Percentiles rank a stretch among this genome's conserved stretches.
phyloP scores from a whole-genome alignment of 2,888 invertebrate genomes.

The Cheilosia pagana region DNA sequence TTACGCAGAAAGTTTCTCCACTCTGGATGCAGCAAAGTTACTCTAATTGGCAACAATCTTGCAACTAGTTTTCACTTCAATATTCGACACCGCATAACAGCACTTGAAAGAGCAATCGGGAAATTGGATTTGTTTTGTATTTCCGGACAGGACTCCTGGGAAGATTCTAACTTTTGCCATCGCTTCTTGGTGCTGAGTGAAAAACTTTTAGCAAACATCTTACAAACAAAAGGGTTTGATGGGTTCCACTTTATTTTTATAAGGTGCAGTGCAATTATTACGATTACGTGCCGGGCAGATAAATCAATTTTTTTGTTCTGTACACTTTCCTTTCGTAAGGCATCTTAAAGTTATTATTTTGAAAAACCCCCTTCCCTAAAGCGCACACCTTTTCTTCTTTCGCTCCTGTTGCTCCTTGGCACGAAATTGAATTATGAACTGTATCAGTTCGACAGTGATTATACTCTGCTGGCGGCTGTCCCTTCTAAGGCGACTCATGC shows the following conservation, averaged over 20 bases:
- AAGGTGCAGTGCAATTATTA: slow-evolving; percentile 24
- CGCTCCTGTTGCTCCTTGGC: slow-evolving; percentile 81
- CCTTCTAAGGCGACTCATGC: slow-evolving; percentile 81
- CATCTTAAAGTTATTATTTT: slow-evolving; percentile 48
- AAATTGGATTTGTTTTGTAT: slow-evolving; percentile 55
- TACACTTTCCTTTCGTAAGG: slow-evolving; percentile 76
- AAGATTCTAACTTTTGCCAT: slow-evolving; percentile 39
- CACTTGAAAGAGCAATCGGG: slow-evolving; percentile 51
- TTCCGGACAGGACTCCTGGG: background rate
- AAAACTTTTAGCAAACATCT: slow-evolving; percentile 48
- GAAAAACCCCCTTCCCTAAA: slow-evolving; percentile 24
- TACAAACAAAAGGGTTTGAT: slow-evolving; percentile 15
- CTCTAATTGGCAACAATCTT: slow-evolving; percentile 44
- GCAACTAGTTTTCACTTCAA: slow-evolving; percentile 27
- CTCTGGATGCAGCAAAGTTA: slow-evolving; percentile 22
- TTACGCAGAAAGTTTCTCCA: slow-evolving; percentile 26
- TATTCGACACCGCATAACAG: slow-evolving; percentile 8
- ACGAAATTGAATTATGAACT: slow-evolving; percentile 83
- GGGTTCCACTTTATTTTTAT: slow-evolving; percentile 2
- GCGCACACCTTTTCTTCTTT: slow-evolving; percentile 81
- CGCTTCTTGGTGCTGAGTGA: slow-evolving; percentile 18
- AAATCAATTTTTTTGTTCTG: slow-evolving; percentile 35
- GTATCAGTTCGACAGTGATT: slow-evolving; percentile 83
- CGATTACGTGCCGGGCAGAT: slow-evolving; percentile 7
- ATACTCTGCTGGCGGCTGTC: slow-evolving; percentile 81